phyloP scores from a whole-genome alignment of 2,888 invertebrate species.

The Dioctria rufipes region DNA sequence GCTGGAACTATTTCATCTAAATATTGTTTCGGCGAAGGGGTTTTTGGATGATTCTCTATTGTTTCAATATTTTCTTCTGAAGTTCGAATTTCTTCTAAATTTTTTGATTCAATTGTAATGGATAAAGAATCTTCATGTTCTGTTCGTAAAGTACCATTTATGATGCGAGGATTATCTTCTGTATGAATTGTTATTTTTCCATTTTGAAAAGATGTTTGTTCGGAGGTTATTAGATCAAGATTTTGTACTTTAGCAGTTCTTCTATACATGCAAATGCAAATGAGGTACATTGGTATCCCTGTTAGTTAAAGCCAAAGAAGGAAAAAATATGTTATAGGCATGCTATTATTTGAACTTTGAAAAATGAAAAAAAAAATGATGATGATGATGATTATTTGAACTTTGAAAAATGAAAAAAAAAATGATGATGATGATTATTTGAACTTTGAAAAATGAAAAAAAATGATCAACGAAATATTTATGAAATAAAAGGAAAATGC shows the following conservation, averaged over 20 bases:
- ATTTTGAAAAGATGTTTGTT: conserved; percentile 4
- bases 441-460: too few species aligned
- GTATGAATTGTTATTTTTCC: conserved; percentile 4
- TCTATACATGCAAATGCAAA: conserved; percentile 67
- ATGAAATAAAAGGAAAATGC: too few species aligned
- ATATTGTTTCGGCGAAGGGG: conserved; percentile 55
- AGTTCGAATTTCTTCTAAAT: background rate
- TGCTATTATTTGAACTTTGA: too few species aligned
- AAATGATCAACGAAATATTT: too few species aligned
- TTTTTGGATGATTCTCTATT: background rate
- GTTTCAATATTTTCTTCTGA: conserved; percentile 18
- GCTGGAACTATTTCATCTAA: conserved; percentile 66
- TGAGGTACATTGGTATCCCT: conserved; percentile 67
- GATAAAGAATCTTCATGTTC: background rate
- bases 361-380: too few species aligned
- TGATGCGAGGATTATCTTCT: background rate
- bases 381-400: too few species aligned
- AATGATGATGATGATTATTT: too few species aligned
- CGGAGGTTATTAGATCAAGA: background rate
- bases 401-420: too few species aligned
- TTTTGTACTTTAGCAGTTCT: conserved; percentile 56
- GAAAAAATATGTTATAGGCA: background rate
- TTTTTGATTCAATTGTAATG: background rate
- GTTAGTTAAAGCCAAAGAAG: conserved; percentile 45
- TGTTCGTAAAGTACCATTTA: conserved; percentile 1